Base-by-base conservation (phyloP, 2,797 vertebrate species). In the Gorsachius magnificus region DNA sequence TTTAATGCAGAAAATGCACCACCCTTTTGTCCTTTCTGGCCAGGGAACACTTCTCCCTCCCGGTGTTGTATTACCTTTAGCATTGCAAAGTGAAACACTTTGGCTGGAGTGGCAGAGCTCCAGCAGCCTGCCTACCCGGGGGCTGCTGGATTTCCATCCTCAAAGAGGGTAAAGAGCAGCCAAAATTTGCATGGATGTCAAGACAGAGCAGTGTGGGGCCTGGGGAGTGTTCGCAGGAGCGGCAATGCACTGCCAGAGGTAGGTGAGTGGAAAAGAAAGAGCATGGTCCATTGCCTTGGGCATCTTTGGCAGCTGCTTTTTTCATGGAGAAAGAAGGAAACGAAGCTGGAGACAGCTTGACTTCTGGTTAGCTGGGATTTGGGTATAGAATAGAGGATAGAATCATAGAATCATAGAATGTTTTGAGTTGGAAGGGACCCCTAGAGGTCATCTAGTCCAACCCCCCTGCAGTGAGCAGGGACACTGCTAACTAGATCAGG, bases 11-110 rank as follows among this genome's bases (percentile, higher is more conserved):
- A 96, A 97, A 89, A 61, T 75, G 24, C 17, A 35, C 22, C 33
- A 45, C 50, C 15, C n/a, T 83, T 91, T 80, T 53, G 77, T 87
- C 21, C 56, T 70, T 77, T 80, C 78, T 83, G 82, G 33, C 68
- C 25, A 45, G 35, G 68, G 64, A 80, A 36, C 19, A 1, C 38
- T 54, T 68, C 11, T 74, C 21, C 36, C 36, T 76, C 65, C 15
- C 46, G 61, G 95, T 71, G 20, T 95, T 87, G 54, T 64, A 48
- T 93, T 93, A 92, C 96, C 25, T 87, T 94, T 87, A 96, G 92
- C 93, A 94, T 86, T 96, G 90, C 93, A 94, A 96, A 85, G 69
- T 26, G 26, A n/a, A 75, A 45, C 2, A 1, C 75, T 75, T 70
- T 12, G 45, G 53, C 50, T 41, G 50, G 36, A n/a, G 19, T 78